Percentiles rank a stretch among this genome's conserved stretches.
Evolutionary conservation across 2,888 invertebrate species (phyloP).

Genomic region (Hyalella azteca): DNA sequence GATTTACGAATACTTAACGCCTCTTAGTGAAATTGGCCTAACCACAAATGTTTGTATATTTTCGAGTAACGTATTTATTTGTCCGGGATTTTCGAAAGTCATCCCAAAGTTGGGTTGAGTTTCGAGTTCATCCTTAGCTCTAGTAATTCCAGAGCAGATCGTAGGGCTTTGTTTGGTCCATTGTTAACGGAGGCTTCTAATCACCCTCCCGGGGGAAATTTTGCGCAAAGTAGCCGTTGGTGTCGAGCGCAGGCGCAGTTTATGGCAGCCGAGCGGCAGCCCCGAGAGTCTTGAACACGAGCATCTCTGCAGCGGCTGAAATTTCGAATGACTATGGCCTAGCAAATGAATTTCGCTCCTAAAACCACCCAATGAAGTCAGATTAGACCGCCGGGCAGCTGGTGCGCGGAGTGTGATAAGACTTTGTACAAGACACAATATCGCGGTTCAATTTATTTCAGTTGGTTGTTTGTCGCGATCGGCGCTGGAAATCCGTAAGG

Average conservation of each 20-base stretch:
- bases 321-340: too few species aligned
- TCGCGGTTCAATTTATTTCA: too few species aligned
- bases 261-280: neutral
- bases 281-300: neutral
- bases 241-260: neutral
- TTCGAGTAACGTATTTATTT: too few species aligned
- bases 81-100: too few species aligned
- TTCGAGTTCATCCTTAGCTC: neutral
- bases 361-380: neutral
- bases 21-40: too few species aligned
- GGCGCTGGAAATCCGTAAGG: too few species aligned
- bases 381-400: too few species aligned
- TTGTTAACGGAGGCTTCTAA: slow-evolving; percentile 15
- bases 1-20: too few species aligned
- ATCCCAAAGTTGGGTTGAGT: neutral
- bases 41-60: too few species aligned
- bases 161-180: slow-evolving; percentile 2
- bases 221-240: neutral
- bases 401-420: too few species aligned
- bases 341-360: neutral
- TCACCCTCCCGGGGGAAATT: slow-evolving; percentile 27
- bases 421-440: too few species aligned
- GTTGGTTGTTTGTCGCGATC: too few species aligned
- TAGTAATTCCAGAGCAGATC: neutral
- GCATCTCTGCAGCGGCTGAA: neutral